These are phyloP conservation scores for Sinhomidia bicolor DNA, from an alignment of 2,888 invertebrate species.

Conservation along the genomic window DNA sequence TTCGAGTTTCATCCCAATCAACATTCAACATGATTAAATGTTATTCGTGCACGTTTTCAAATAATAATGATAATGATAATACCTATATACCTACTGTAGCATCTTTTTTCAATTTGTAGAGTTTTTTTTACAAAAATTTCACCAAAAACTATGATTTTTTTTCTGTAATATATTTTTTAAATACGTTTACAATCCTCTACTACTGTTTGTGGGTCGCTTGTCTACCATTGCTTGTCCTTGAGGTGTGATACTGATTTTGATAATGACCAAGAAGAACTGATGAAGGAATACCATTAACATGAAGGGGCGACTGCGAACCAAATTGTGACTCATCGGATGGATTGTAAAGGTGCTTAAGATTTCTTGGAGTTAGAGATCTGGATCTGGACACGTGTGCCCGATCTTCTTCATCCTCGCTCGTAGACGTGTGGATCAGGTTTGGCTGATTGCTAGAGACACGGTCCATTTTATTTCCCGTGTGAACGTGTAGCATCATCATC, in stretches of 20 bases:
- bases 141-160: conserved; percentile 31
- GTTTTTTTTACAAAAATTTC: conserved; percentile 33
- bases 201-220: conserved; percentile 71
- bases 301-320: conserved; percentile 76
- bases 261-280: conserved; percentile 71
- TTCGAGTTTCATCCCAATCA: conserved; percentile 5
- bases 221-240: conserved; percentile 71
- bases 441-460: conserved; percentile 77
- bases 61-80: not conserved
- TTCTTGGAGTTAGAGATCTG: conserved; percentile 76
- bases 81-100: not conserved
- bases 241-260: conserved; percentile 72
- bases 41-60: conserved; percentile 11
- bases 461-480: not conserved
- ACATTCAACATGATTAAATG: conserved; percentile 35
- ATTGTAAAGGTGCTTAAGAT: conserved; percentile 77
- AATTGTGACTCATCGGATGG: conserved; percentile 77
- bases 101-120: conserved; percentile 6
- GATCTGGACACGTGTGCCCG: conserved; percentile 75
- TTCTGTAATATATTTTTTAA: not conserved
- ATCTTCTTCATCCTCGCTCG: conserved; percentile 79
- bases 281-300: conserved; percentile 77
- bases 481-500: not conserved
- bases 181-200: conserved; percentile 33
- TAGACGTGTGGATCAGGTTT: conserved; percentile 79